A percentile compares a stretch with the other conserved stretches of the same genome.
These are phyloP conservation scores for Bombus impatiens DNA, from an alignment of 1,140 invertebrate species.

Conservation along the genomic window DNA sequence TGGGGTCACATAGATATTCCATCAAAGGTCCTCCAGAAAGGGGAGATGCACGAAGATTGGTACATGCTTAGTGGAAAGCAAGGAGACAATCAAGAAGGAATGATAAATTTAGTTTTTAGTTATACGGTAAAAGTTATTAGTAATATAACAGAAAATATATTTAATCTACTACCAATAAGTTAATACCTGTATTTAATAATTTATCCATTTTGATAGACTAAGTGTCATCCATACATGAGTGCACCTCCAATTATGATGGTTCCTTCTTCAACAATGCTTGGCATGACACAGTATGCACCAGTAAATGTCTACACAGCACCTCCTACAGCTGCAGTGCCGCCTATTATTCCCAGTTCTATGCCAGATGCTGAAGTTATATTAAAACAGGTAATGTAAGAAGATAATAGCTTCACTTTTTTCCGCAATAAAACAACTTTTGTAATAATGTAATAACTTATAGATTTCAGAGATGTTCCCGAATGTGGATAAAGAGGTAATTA, in stretches of 20 bases:
- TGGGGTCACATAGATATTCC: conserved; percentile 95
- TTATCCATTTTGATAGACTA: conserved; percentile 58
- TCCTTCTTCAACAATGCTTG: conserved; percentile 81
- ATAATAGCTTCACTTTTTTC: neutral
- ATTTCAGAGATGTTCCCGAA: conserved; percentile 98
- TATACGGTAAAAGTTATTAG: conserved; percentile 87
- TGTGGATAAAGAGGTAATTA: conserved; percentile 95
- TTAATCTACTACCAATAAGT: conserved; percentile 3
- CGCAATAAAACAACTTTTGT: neutral
- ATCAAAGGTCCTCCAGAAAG: conserved; percentile 88
- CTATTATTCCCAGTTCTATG: conserved; percentile 76
- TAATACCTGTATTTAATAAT: neutral
- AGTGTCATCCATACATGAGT: conserved; percentile 70
- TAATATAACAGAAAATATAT: conserved; percentile 23
- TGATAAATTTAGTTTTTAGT: conserved; percentile 90
- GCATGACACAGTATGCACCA: conserved; percentile 76
- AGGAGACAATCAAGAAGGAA: conserved; percentile 96
- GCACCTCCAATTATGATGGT: conserved; percentile 86
- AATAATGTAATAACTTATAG: conserved; percentile 81
- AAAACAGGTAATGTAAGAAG: conserved; percentile 85
- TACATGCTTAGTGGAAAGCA: conserved; percentile 95
- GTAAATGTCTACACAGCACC: conserved; percentile 81
- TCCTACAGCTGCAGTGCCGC: conserved; percentile 69
- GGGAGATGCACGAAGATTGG: conserved; percentile 97
- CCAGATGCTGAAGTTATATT: conserved; percentile 87